Evolutionary conservation across 2,113 vertebrate species (phyloP).

Genomic region (Dromaius novaehollandiae): DNA sequence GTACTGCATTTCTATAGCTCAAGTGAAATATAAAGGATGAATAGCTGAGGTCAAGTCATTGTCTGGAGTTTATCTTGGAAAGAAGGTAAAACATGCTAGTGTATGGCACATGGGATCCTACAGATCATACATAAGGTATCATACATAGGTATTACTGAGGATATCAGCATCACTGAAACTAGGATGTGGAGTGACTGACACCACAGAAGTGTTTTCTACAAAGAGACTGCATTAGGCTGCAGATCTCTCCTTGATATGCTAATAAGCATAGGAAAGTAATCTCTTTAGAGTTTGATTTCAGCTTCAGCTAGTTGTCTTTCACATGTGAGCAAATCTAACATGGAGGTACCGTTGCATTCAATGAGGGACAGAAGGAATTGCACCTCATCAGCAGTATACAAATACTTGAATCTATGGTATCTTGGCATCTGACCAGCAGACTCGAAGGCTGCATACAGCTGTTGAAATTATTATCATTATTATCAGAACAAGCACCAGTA

Average conservation of each 20-base stretch:
- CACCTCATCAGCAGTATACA: background rate
- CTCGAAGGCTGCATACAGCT: background rate
- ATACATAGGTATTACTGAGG: background rate
- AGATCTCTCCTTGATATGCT: background rate
- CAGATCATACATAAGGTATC: background rate
- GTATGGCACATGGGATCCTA: background rate
- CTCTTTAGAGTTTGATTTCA: background rate
- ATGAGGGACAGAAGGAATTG: background rate
- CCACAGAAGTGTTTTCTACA: background rate
- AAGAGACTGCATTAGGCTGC: background rate
- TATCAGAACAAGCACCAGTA: background rate
- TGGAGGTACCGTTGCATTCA: rapidly evolving
- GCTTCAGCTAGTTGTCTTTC: background rate
- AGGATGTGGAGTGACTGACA: background rate
- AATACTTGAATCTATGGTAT: background rate
- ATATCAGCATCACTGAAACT: background rate
- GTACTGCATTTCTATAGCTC: background rate
- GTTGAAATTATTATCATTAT: background rate
- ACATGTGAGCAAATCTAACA: background rate
- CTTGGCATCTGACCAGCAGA: background rate
- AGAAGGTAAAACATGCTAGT: background rate
- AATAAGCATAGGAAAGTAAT: background rate
- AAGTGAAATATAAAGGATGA: background rate
- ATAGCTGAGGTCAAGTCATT: background rate
- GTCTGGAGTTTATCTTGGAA: background rate